Percentiles rank a stretch among this genome's conserved stretches.
Evolutionary conservation across 2,888 invertebrate species (phyloP).

Genomic region (Acronicta aceris): DNA sequence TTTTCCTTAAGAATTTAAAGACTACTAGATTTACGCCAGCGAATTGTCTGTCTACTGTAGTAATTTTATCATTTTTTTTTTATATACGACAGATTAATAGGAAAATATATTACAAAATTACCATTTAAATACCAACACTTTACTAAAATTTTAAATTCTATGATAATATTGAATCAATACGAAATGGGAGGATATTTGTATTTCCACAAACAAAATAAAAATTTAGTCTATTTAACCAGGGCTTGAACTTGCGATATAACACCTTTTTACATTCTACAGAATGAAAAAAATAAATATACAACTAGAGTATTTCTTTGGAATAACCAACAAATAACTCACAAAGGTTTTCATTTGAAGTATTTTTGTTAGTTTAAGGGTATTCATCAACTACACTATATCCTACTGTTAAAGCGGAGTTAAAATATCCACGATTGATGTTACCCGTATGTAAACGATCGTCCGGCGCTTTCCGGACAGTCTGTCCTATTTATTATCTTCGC

Average conservation of each 20-base stretch:
- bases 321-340: neutral
- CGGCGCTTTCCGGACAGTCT: neutral
- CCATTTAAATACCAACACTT: no score
- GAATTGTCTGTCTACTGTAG: no score
- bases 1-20: no score
- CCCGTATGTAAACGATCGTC: neutral
- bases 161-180: neutral
- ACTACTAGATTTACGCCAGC: no score
- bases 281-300: neutral
- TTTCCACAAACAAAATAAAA: neutral
- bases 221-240: neutral
- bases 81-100: no score
- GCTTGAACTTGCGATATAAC: neutral
- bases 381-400: neutral
- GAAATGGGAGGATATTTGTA: no score
- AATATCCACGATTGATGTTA: neutral
- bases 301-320: neutral
- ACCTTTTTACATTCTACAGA: neutral
- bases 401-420: neutral
- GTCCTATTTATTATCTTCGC: no score
- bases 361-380: neutral
- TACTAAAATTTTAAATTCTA: no score
- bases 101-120: neutral
- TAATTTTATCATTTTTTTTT: no score
- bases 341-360: conserved; percentile 1